Base-by-base conservation (phyloP, 2,113 vertebrate genomes). In the Smithornis capensis region DNA sequence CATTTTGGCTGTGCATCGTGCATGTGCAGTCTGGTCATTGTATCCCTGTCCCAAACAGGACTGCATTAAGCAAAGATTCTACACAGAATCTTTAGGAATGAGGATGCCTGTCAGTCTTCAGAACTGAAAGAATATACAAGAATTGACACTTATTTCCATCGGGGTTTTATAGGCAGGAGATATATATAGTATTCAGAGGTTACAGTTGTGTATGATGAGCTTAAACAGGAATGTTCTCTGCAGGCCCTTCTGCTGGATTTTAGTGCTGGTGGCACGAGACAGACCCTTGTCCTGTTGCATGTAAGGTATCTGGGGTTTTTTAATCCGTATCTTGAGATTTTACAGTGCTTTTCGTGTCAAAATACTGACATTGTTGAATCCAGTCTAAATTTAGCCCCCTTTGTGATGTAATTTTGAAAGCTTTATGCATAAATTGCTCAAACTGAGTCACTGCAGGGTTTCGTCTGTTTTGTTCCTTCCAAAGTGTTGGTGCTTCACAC, bases 321-420 rank as follows among this genome's bases (percentile, higher is more conserved):
- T 21, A 33, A 9, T 79, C 70, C 4, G 1, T 83, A 10, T 69
- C 24, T 57, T 87, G 70, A 87, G n/a, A 38, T 81, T 80, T 91
- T 78, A 28, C 21, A 23, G 17, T n/a, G 16, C 7, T 86, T 92
- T 28, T 2, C 6, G 19, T 83, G 49, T 82, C 56, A 90, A 7
- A 93, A 79, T 71, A 68, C 74, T 67, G 70, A 55, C 44, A 15
- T 90, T 79, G 76, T 40, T 44, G 70, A 90, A 79, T 77, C 55
- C 45, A 60, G 40, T 62, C 83, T 95, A 96, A 96, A 91, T 94
- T 95, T 92, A 89, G 71, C 49, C 12, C 83, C 64, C 35, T 92
- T 91, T 55, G 6, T 65, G 83, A 56, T 92, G 74, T 87, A 73
- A 67, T 91, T 86, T 45, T 71, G 53, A 92, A 89, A 68, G 85